Evolutionary conservation across 2,797 vertebrate species (phyloP).

Genomic region (Epinephelus awoara): DNA sequence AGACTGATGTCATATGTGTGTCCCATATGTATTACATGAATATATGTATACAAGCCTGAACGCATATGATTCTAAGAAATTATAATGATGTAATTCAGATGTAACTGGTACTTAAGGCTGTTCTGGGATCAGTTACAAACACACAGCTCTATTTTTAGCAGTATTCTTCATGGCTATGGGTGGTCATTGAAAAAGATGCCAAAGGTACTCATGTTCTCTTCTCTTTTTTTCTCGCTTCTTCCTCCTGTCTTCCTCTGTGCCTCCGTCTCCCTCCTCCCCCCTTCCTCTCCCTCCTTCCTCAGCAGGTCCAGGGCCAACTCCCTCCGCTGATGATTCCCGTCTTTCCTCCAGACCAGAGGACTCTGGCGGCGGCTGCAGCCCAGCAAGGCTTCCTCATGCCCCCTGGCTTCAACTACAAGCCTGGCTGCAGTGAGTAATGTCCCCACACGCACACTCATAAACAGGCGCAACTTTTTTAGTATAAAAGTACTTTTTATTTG

Average conservation of each 20-base stretch:
- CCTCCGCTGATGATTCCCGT: conserved; percentile 99
- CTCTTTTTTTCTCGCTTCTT: not conserved
- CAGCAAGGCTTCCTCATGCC: conserved; percentile 99
- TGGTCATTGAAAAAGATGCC: conserved; percentile 4
- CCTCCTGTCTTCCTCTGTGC: too few species aligned
- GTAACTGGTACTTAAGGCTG: conserved; percentile 9
- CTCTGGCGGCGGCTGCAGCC: conserved; percentile 95
- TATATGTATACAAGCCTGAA: conserved; percentile 23
- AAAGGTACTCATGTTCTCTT: conserved; percentile 29
- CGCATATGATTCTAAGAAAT: conserved; percentile 34
- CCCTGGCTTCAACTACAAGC: conserved; percentile 98
- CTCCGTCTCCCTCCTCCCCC: not conserved
- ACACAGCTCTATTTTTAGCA: conserved; percentile 21
- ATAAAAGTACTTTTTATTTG: conserved; percentile 39
- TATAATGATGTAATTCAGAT: conserved; percentile 23
- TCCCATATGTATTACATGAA: conserved; percentile 13
- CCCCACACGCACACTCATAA: conserved; percentile 3
- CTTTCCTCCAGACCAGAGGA: conserved; percentile 98
- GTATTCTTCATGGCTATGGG: not conserved
- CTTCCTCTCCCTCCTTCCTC: conserved; percentile 72
- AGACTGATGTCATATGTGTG: conserved; percentile 9
- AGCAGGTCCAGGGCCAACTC: conserved; percentile 99
- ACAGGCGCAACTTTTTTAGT: conserved; percentile 37
- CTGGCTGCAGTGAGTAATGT: conserved; percentile 96
- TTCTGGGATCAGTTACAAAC: conserved; percentile 10